Evolutionary conservation across 1,140 invertebrate species (phyloP), one percentile per base, ranked within the genome.

Genomic region (Saccostrea cuccullata): DNA sequence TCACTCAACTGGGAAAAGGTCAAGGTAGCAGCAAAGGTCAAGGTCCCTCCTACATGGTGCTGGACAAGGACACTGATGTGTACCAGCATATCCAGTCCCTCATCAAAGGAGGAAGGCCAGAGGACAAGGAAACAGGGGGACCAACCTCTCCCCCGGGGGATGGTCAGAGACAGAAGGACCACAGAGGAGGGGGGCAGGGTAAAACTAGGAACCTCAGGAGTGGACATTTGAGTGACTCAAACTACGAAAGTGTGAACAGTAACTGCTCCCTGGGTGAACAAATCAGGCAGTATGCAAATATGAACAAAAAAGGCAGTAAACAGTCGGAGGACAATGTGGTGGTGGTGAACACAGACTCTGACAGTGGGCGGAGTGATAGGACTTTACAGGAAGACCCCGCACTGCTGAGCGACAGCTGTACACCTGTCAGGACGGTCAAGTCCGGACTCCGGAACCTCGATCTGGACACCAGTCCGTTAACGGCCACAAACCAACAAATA

Each of bases 191-290:
- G n/a, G 36, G n/a, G n/a, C 3, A 20, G 40, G 40, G 30, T n/a
- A 36, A 15, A 23, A 82, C 26, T 17, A 84, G 47, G 8, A 55
- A 23, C 17, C 70, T 84, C 8, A 9, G 82, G 55, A 36, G 55
- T 47, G 82, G 40, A 56, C 40, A 84, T 84, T n/a, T 55, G 15
- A 84, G 82, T 84, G 91, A 90, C 82, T 91, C 89, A 3, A 89
- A 91, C 26, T 86, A 64, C 30, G 86, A 88, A 64, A 91, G 90
- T 87, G 67, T 90, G 6, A 85, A 85, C 26, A 91, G 90, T 83
- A 89, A 89, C 55, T 84, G 60, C 58, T 91, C 91, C 47, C 82
- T 91, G 0, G 90, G 91, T 3, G 89, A 90, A 85, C 89, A 91
- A 64, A 91, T 91, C 23, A 86, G 82, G 17, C 85, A 77, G 47